Percentiles rank a stretch among this genome's conserved stretches.
phyloP scores from a whole-genome alignment of 2,797 vertebrate species.

The Neopelma chrysocephalum region DNA sequence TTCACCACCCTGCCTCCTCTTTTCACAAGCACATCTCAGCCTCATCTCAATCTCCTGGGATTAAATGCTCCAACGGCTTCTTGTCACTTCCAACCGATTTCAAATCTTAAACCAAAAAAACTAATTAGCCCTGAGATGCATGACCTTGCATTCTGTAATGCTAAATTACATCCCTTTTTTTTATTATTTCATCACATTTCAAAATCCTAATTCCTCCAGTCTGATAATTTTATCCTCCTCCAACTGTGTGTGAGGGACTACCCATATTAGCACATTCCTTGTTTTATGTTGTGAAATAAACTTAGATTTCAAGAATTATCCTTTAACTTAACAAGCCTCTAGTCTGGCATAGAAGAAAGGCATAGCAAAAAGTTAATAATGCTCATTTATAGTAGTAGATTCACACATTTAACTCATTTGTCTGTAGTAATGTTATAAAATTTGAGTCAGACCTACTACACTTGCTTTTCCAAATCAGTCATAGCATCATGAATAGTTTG shows the following conservation, averaged over 20 bases:
- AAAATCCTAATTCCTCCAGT: neutral
- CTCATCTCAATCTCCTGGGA: neutral
- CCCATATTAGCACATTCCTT: neutral
- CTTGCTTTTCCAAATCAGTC: neutral
- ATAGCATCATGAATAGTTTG: neutral
- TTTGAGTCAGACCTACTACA: neutral
- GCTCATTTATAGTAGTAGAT: neutral
- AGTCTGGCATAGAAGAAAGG: neutral
- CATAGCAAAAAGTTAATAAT: neutral
- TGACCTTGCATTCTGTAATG: neutral
- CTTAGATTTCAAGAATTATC: neutral
- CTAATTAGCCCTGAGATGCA: neutral
- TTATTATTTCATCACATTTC: neutral
- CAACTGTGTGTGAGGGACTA: neutral
- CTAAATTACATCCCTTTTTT: neutral
- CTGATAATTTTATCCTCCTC: neutral
- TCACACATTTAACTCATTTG: neutral
- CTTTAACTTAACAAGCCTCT: neutral
- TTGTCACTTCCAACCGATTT: neutral
- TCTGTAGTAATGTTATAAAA: neutral
- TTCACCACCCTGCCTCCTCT: neutral
- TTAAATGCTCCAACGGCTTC: neutral
- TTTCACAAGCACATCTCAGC: neutral
- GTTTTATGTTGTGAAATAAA: neutral
- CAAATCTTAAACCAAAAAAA: neutral